phyloP scores from a whole-genome alignment of 1,140 invertebrate genomes.

The Heliconius hewitsoni region DNA sequence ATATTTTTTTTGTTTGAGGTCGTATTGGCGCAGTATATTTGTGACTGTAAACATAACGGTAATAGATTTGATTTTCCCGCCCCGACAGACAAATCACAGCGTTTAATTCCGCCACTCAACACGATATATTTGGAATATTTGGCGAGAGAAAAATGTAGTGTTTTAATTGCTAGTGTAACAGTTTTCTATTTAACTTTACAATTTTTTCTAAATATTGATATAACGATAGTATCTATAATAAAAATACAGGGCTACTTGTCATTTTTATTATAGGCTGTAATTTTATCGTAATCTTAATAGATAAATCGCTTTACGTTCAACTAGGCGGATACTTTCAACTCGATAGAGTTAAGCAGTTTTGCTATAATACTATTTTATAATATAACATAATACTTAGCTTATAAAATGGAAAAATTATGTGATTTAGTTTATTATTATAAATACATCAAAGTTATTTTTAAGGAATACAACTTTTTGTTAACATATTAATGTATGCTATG shows the following conservation, averaged over 20 bases:
- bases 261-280: not conserved
- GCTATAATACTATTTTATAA: not conserved
- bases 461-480: no score
- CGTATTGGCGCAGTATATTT: no score
- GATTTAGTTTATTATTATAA: not conserved
- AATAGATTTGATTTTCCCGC: no score
- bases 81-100: no score
- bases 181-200: not conserved
- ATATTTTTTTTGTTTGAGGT: not conserved
- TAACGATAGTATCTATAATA: not conserved
- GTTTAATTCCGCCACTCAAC: no score
- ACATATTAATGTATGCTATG: no score
- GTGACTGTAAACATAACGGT: no score
- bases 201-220: not conserved
- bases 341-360: conserved; percentile 3
- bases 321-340: conserved; percentile 4
- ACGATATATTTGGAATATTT: no score
- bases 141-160: no score
- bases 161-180: not conserved
- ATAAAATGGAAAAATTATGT: not conserved
- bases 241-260: not conserved
- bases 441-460: no score
- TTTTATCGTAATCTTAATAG: not conserved
- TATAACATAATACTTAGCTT: not conserved
- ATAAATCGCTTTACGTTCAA: conserved; percentile 8